A percentile compares a stretch with the other conserved stretches of the same genome.
phyloP scores from a whole-genome alignment of 2,888 invertebrate species.

The Melinopterus prodromus region DNA sequence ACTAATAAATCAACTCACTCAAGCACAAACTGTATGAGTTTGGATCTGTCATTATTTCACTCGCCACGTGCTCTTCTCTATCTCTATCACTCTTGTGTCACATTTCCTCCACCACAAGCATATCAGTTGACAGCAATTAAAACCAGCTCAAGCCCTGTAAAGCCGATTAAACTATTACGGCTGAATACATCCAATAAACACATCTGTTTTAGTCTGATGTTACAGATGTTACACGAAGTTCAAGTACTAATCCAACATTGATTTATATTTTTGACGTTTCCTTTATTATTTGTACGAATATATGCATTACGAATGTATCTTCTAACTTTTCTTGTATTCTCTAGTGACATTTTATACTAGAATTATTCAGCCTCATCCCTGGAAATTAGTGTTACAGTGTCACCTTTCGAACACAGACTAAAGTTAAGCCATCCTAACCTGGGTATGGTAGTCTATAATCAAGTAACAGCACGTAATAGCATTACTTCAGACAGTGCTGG shows the following conservation, averaged over 20 bases:
- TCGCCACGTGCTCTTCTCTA: background rate
- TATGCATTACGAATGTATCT: background rate
- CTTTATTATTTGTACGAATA: too few species aligned
- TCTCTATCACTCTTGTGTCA: background rate
- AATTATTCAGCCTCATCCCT: too few species aligned
- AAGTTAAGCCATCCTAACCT: background rate
- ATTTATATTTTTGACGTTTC: too few species aligned
- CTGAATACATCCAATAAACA: background rate
- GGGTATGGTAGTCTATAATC: background rate
- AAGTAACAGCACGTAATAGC: background rate
- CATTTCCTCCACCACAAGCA: conserved; percentile 34
- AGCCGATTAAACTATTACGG: background rate
- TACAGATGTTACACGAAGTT: too few species aligned
- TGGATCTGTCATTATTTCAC: background rate
- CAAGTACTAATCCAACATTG: too few species aligned
- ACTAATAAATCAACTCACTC: background rate
- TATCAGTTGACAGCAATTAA: conserved; percentile 53
- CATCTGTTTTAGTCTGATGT: background rate
- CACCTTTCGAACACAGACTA: background rate
- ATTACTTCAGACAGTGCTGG: background rate
- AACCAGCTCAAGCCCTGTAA: conserved; percentile 42
- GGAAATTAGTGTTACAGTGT: background rate
- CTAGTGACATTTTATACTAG: too few species aligned
- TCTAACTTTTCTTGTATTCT: background rate
- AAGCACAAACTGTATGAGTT: background rate